Conservation (phyloP, 1,140 invertebrate species). For the Paraescarpia echinospica region DNA sequence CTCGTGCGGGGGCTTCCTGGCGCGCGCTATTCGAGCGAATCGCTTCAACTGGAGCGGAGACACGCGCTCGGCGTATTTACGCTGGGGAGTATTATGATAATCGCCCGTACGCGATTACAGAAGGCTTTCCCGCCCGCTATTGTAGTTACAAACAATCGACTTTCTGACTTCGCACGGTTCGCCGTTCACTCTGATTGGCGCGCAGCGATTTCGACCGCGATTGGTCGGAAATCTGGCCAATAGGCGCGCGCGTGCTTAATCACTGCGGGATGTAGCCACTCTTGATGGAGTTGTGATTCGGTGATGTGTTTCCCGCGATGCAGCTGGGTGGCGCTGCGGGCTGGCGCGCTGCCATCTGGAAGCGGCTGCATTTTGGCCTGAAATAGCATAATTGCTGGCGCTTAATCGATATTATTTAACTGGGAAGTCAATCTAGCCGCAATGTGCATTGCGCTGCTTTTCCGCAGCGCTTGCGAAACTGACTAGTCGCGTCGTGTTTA, state of each 20-base stretch:
- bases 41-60: neutral
- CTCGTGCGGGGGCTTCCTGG: neutral
- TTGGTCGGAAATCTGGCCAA: neutral
- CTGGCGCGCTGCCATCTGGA: neutral
- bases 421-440: neutral
- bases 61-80: neutral
- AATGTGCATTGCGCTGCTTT: neutral
- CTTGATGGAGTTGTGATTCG: neutral
- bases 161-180: neutral
- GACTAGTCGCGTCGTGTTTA: neutral
- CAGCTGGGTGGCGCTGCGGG: neutral
- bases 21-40: neutral
- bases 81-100: slow-evolving; percentile 5
- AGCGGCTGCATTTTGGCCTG: neutral
- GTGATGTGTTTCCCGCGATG: neutral
- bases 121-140: neutral
- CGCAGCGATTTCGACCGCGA: neutral
- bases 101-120: neutral
- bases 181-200: neutral
- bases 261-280: neutral
- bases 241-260: neutral
- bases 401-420: neutral
- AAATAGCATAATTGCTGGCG: neutral
- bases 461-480: neutral
- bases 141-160: neutral